Base-by-base conservation (phyloP, 2,797 vertebrate genomes). In the Ptychobarbus kaznakovi region DNA sequence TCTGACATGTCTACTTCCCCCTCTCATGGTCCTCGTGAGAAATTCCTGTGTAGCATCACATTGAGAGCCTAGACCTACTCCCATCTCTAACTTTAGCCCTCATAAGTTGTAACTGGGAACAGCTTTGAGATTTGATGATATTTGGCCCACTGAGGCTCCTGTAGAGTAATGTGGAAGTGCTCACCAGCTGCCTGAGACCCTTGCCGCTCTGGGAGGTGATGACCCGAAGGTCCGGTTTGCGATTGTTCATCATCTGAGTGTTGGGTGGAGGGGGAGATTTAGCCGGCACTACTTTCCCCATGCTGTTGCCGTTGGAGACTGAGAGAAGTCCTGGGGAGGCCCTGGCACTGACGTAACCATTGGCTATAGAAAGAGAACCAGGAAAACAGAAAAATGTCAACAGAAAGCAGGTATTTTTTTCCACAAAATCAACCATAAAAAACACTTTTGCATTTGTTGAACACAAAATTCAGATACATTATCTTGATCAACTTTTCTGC, bases 151-250 rank as follows among this genome's bases (percentile, higher is more conserved):
- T 12, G 42, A 32, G 77, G 73, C 46, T 83, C n/a, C 81, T 40
- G 66, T 86, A 79, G 85, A 32, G 65, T 15, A 63, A 32, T 42
- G 53, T 61, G 32, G 68, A 58, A 38, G 49, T 51, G 88, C 97
- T 98, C 95, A 99, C 98, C 97, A 98, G 97, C 90, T 98, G 97
- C 96, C 98, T 96, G 56, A 99, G 94, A 88, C 96, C 97, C 92
- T 99, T 99, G 84, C 96, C 93, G 18, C 96, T 93, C 94, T 98
- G 98, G 2, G 98, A 98, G 82, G 98, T 99, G 96, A 99, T 99
- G 90, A 99, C 98, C 2, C 98, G 95, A 70, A 99, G 94, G 95
- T 99, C 98, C 0, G 97, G 97, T 91, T 99, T 99, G 92, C 97
- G 97, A 94, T 94, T 96, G 94, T 92, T 90, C 82, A 93, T 94